Conservation (phyloP, 1,140 invertebrate genomes). For the Brachionus koreanus region DNA sequence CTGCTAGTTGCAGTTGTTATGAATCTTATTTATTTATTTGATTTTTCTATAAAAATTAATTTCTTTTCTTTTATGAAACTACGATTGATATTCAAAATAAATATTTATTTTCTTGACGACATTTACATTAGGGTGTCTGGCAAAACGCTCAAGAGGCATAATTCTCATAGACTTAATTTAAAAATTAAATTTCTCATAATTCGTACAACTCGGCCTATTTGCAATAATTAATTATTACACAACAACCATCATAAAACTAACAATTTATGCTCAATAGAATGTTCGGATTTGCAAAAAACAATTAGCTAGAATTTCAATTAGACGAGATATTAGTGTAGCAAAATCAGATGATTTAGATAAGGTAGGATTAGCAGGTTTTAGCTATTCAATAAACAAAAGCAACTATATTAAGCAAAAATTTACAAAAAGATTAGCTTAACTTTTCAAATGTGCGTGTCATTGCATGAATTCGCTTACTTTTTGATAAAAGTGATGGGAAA, state of each 20-base stretch:
- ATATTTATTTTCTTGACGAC: neutral
- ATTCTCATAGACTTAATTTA: too few relatives aligned
- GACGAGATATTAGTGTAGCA: neutral
- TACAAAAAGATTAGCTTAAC: neutral
- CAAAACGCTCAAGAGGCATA: neutral
- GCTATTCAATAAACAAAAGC: neutral
- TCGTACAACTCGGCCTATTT: neutral
- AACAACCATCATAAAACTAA: neutral
- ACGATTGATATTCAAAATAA: neutral
- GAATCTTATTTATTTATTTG: neutral
- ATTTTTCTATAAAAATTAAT: slow-evolving; percentile 4
- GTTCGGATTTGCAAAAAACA: neutral
- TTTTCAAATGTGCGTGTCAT: neutral
- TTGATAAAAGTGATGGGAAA: neutral
- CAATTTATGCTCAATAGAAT: neutral
- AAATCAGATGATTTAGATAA: neutral
- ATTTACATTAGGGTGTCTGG: neutral
- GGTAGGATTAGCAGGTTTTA: neutral
- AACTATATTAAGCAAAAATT: too few relatives aligned
- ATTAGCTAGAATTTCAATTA: neutral
- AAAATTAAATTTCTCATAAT: too few relatives aligned
- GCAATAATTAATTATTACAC: neutral
- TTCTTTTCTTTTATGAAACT: neutral
- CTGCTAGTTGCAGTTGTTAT: neutral
- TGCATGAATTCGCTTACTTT: neutral